Evolutionary conservation across 2,888 invertebrate genomes (phyloP), one percentile per base, ranked within the genome.

Genomic region (Diadegma fenestrale): DNA sequence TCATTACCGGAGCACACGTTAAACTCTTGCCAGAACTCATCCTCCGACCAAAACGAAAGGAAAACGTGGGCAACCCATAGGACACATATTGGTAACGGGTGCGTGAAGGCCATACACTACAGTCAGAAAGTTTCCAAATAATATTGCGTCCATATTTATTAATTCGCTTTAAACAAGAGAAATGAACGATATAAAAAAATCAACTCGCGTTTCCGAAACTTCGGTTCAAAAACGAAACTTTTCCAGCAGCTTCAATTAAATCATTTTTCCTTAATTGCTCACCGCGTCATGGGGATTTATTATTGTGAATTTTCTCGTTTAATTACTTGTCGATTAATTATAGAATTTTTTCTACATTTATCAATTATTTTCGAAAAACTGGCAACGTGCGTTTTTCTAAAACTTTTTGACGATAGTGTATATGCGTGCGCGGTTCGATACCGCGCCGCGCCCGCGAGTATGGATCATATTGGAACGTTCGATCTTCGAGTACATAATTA

Each of bases 1-100:
- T 89, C 90, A 90, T 91, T 91, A 90, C 87, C 88, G 82, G 71
- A 79, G 45, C 72, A 88, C 72, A 88, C 89, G 88, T 88, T 89
- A 88, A 90, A 88, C 90, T 88, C 88, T 88, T 72, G 37, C 76
- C 48, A 79, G 63, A 66, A 45, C 54, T 54, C 66, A 79, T 77
- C 77, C 64, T 41, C 51, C 30, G 8, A 68, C 68, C 41, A 77
- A 68, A 77, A 77, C 48, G 77, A 83, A 76, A 72, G 73, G 48
- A 69, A 69, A 76, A 51, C 66, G 73, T 85, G 84, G 76, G 84
- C 80, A 82, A 85, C 80, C 79, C 81, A 83, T 72, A 71, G 73
- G 82, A 72, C 86, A 87, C 77, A 68, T 85, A 86, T 83, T 66
- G 75, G 69, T 77, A 80, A 85, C 80, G 86, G 85, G 82, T 81